phyloP scores from a whole-genome alignment of 2,888 invertebrate species.

The Dione juno region DNA sequence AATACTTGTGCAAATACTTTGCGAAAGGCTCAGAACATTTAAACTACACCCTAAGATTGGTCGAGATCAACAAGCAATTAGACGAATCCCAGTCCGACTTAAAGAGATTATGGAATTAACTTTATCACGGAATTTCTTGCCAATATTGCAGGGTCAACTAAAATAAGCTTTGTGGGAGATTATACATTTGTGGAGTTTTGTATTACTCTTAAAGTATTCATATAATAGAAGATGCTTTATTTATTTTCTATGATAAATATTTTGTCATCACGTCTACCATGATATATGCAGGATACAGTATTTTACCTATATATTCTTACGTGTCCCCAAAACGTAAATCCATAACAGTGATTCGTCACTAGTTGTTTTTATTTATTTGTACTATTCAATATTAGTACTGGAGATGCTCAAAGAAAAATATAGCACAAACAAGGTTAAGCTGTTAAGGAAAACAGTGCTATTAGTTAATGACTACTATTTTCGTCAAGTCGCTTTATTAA shows the following conservation, averaged over 20 bases:
- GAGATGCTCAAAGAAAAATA: not conserved
- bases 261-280: no score
- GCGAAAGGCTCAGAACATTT: constrained; percentile 13
- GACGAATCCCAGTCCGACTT: constrained; percentile 38
- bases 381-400: no score
- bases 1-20: no score
- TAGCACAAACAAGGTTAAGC: not conserved
- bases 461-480: constrained; percentile 6
- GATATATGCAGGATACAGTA: no score
- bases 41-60: constrained; percentile 33
- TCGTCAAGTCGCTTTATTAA: constrained; percentile 9
- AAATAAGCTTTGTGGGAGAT: constrained; percentile 3
- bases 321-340: no score
- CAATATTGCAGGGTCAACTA: constrained; percentile 31
- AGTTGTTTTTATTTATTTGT: no score
- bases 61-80: constrained; percentile 48
- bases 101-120: constrained; percentile 44
- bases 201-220: not conserved
- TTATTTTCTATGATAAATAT: not conserved
- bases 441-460: not conserved
- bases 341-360: no score
- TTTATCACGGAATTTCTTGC: constrained; percentile 42
- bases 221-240: not conserved
- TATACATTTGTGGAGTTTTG: not conserved
- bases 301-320: no score